Evolutionary conservation across 2,113 vertebrate genomes (phyloP), one percentile per base, ranked within the genome.

Genomic region (Andinoacara biseriatus): DNA sequence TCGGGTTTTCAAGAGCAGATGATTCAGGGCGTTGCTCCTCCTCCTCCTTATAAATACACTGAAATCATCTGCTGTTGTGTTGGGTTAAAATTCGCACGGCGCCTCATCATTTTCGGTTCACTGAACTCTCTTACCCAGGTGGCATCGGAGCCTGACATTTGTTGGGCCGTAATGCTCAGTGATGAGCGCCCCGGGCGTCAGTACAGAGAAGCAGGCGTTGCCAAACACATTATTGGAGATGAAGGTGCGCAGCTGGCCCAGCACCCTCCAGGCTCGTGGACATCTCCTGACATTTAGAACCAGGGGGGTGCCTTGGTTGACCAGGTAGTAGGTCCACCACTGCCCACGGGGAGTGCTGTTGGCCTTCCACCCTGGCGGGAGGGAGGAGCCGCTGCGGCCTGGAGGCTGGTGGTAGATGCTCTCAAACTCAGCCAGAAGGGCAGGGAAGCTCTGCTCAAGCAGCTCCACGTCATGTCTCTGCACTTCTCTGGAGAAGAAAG

Each of bases 141-240:
- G 98, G 96, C 98, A 99, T 75, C 98, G 97, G 93, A 99, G 95
- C 58, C 98, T 96, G 92, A 99, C 98, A 84, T 99, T 99, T 83
- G 98, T 99, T 62, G 98, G 98, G 1, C 98, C 98, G 0, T 99
- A 99, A 89, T 99, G 98, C 93, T 99, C 98, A 0, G 96, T 94
- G 65, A 99, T 97, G 84, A 97, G 95, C 0, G 98, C 96, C 74
- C 98, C 98, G 0, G 98, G 98, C 76, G 95, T 97, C 88, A 99
- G 96, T 82, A 99, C 95, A 0, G 98, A 99, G 96, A 99, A 97
- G 95, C 98, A 99, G 3, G 98, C 98, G 4, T 99, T 99, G 60
- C 98, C 98, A 74, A 99, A 99, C 86, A 99, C 97, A 40, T 99
- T 99, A 96, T 98, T 98, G 85, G 97, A 96, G 72, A 99, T 97